These are phyloP conservation scores for Eupithecia subumbrata DNA, from an alignment of 2,888 invertebrate species.

Conservation along the genomic window DNA sequence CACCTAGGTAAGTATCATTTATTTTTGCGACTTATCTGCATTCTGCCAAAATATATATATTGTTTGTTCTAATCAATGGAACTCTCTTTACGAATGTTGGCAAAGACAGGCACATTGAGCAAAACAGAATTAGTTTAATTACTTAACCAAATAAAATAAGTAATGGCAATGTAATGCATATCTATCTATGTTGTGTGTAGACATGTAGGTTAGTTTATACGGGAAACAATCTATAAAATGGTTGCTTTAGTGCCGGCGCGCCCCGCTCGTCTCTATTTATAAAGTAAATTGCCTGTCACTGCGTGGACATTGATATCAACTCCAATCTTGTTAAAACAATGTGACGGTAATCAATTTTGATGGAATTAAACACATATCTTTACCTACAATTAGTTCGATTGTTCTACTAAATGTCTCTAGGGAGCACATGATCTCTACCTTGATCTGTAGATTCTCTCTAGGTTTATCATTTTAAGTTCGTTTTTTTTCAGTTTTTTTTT, in stretches of 20 bases:
- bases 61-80: neutral
- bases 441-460: neutral
- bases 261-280: conserved; percentile 76
- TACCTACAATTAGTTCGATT: neutral
- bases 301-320: conserved; percentile 70
- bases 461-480: neutral
- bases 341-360: conserved; percentile 46
- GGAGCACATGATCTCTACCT: neutral
- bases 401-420: neutral
- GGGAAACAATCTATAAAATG: conserved; percentile 75
- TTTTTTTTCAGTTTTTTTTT: no score
- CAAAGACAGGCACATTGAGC: neutral
- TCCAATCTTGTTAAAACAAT: conserved; percentile 67
- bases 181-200: conserved; percentile 2
- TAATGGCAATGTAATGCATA: conserved; percentile 39
- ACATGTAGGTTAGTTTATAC: conserved; percentile 9
- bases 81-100: neutral
- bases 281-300: conserved; percentile 76
- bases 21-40: neutral
- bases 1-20: no score
- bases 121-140: neutral
- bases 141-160: conserved; percentile 26
- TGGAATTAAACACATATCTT: neutral
- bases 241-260: conserved; percentile 72
- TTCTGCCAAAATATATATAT: neutral